These are phyloP conservation scores for Caenorhabditis parvicauda DNA, from an alignment of 2,888 invertebrate genomes.

Conservation along the genomic window DNA sequence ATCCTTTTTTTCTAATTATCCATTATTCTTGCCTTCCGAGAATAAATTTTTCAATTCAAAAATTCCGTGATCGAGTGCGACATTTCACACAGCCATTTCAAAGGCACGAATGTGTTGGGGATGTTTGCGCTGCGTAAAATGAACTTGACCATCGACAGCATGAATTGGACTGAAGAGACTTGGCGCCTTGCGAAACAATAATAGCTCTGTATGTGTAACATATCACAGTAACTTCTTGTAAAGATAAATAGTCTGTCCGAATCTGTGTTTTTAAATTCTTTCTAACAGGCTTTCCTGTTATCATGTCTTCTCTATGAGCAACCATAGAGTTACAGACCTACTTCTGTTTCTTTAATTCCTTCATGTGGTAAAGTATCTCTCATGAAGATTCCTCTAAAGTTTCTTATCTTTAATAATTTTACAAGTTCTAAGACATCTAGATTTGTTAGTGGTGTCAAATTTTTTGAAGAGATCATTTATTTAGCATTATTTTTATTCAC, in stretches of 20 bases:
- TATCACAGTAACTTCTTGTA: background rate
- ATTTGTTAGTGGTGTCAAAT: too few relatives aligned
- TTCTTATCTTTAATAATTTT: too few relatives aligned
- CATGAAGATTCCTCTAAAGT: background rate
- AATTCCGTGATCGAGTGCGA: slow-evolving; percentile 24
- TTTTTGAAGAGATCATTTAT: too few relatives aligned
- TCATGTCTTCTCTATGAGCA: background rate
- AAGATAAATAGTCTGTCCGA: background rate
- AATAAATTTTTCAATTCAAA: too few relatives aligned
- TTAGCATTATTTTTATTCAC: too few relatives aligned
- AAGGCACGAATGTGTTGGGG: slow-evolving; percentile 13
- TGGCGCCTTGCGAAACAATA: slow-evolving; percentile 6
- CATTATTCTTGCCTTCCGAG: too few relatives aligned
- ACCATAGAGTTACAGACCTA: background rate
- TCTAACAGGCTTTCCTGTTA: background rate
- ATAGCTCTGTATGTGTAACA: background rate
- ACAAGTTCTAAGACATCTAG: too few relatives aligned
- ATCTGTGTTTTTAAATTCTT: background rate
- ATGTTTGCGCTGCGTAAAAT: slow-evolving; percentile 8
- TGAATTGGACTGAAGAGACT: slow-evolving; percentile 7
- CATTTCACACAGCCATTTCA: slow-evolving; percentile 22
- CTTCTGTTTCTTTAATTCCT: background rate
- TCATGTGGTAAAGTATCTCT: background rate
- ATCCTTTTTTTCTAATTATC: too few relatives aligned
- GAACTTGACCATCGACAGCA: slow-evolving; percentile 9